Percentiles rank a stretch among this genome's conserved stretches.
These are phyloP conservation scores for Drosophila putrida DNA, from an alignment of 2,888 invertebrate genomes.

Conservation along the genomic window DNA sequence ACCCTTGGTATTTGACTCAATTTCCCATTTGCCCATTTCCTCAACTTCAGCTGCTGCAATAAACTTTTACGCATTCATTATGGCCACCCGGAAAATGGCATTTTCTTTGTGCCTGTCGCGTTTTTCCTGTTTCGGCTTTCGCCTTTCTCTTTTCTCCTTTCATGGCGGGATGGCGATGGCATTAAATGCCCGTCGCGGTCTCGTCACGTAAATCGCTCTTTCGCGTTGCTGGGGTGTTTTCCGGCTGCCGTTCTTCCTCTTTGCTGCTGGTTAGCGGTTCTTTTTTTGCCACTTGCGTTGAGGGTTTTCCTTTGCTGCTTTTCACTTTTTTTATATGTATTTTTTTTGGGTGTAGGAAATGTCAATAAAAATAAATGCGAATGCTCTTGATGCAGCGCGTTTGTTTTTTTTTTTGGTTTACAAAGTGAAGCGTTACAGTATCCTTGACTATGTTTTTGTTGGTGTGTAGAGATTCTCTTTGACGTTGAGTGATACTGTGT, in stretches of 20 bases:
- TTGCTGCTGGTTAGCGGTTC: slow-evolving; percentile 47
- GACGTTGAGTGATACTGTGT: slow-evolving; percentile 41
- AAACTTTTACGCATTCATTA: slow-evolving; percentile 81
- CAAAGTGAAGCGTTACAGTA: slow-evolving; percentile 48
- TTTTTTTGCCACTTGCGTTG: slow-evolving; percentile 17
- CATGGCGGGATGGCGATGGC: slow-evolving; percentile 26
- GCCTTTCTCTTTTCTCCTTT: no score
- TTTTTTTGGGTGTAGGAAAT: slow-evolving; percentile 50
- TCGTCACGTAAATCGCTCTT: slow-evolving; percentile 70
- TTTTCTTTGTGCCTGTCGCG: slow-evolving; percentile 69
- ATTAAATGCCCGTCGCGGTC: slow-evolving; percentile 74
- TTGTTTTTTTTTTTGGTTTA: slow-evolving; percentile 28
- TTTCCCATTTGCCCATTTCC: slow-evolving; percentile 7
- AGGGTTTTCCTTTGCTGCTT: slow-evolving; percentile 10
- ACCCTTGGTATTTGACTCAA: slow-evolving; percentile 33
- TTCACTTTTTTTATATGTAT: slow-evolving; percentile 4
- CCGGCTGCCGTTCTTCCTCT: slow-evolving; percentile 7
- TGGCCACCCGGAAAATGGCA: slow-evolving; percentile 73
- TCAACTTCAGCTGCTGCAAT: slow-evolving; percentile 49
- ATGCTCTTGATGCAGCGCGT: slow-evolving; percentile 58
- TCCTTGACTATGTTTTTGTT: slow-evolving; percentile 45
- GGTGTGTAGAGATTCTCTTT: slow-evolving; percentile 54
- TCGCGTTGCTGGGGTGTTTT: slow-evolving; percentile 38
- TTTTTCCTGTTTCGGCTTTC: slow-evolving; percentile 54
- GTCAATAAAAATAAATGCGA: slow-evolving; percentile 76